A percentile compares a stretch with the other conserved stretches of the same genome.
These are phyloP conservation scores for Dicerorhinus sumatrensis DNA, from an alignment of 2,113 vertebrate genomes.

Conservation along the genomic window DNA sequence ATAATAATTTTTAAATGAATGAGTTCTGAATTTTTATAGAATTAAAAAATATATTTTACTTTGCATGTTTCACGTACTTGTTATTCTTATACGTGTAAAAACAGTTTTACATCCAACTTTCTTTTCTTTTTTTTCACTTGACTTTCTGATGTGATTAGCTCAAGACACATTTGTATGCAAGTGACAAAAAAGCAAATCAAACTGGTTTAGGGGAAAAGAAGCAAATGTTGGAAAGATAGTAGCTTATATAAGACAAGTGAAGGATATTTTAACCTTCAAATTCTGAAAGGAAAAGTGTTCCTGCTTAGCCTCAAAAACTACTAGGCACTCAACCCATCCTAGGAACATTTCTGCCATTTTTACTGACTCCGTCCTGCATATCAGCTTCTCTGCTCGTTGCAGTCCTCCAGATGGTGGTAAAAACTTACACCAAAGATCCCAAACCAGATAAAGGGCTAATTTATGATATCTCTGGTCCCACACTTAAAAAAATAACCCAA, in stretches of 20 bases:
- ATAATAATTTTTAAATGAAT: neutral
- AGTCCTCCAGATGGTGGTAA: neutral
- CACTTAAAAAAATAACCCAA: neutral
- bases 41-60: neutral
- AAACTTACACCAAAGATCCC: neutral
- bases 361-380: neutral
- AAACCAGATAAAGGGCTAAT: neutral
- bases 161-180: neutral
- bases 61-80: neutral
- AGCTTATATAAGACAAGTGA: neutral
- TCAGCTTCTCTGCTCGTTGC: neutral
- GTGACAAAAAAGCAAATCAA: neutral
- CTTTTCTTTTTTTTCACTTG: neutral
- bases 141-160: neutral
- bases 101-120: neutral
- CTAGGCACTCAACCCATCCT: neutral
- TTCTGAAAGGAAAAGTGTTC: neutral
- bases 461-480: neutral
- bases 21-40: neutral
- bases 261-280: neutral
- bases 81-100: neutral
- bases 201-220: neutral
- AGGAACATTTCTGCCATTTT: neutral
- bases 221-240: neutral
- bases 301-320: neutral